Conservation (phyloP, 2,113 vertebrate genomes). For the Bothrops jararaca region DNA sequence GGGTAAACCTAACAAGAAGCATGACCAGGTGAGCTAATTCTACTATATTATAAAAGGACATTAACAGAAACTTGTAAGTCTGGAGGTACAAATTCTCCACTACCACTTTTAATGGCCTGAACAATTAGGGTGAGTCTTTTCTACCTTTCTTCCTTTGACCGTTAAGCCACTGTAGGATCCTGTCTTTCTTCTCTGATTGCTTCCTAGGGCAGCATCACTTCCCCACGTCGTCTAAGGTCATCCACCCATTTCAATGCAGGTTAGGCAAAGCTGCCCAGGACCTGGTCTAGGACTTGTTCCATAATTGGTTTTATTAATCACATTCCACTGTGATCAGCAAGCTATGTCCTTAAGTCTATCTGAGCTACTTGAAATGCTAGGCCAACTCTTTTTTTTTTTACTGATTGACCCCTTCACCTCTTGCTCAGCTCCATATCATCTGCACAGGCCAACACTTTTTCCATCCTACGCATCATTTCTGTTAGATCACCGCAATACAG, state of each 20-base stretch:
- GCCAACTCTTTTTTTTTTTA: slow-evolving; percentile 18
- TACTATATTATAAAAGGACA: neutral
- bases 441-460: slow-evolving; percentile 1
- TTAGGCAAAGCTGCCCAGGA: rapidly evolving
- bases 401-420: neutral
- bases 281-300: neutral
- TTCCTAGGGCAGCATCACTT: neutral
- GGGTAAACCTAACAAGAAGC: neutral
- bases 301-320: slow-evolving; percentile 18
- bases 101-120: neutral
- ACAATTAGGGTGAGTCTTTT: neutral
- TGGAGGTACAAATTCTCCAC: neutral
- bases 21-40: neutral
- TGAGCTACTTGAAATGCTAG: slow-evolving; percentile 33
- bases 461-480: slow-evolving; percentile 31
- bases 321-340: slow-evolving; percentile 17
- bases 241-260: neutral
- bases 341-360: neutral
- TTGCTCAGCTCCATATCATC: slow-evolving; percentile 19
- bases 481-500: slow-evolving; percentile 34
- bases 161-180: neutral
- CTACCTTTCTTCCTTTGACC: neutral
- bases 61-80: neutral
- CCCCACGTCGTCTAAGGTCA: neutral
- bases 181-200: neutral